These are phyloP conservation scores for Notoglanidium macrostoma DNA, from an alignment of 2,797 vertebrate genomes.

Conservation along the genomic window DNA sequence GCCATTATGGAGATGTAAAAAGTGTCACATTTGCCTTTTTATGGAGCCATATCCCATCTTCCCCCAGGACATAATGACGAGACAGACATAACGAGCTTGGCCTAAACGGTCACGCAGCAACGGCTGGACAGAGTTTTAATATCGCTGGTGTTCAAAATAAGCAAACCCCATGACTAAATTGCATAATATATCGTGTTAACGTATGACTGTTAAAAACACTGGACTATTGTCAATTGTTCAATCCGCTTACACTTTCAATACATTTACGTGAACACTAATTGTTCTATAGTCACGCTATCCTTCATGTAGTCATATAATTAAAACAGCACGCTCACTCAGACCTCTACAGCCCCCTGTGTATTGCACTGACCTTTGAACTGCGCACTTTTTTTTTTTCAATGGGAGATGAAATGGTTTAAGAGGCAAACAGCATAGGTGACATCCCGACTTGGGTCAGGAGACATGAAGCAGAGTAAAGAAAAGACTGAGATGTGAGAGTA, in stretches of 20 bases:
- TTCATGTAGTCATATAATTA: not conserved
- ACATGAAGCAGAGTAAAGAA: not conserved
- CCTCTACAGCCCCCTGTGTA: not conserved
- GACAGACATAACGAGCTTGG: not conserved
- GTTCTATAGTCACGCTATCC: not conserved
- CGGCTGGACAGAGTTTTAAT: not conserved
- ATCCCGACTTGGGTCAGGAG: not conserved
- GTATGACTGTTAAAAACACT: not conserved
- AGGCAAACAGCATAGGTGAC: not conserved
- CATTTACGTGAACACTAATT: not conserved
- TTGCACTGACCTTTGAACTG: not conserved
- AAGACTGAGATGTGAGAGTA: not conserved
- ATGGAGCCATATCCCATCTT: not conserved
- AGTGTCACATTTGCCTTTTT: slow-evolving; percentile 24
- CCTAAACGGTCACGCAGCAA: not conserved
- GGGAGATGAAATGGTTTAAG: not conserved
- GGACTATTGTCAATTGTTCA: not conserved
- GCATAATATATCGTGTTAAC: not conserved
- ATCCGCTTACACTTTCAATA: not conserved
- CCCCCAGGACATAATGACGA: not conserved
- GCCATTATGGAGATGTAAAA: slow-evolving; percentile 22
- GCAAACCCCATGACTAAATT: not conserved
- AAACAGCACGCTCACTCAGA: not conserved
- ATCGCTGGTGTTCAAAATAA: not conserved
- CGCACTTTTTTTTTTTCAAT: not conserved